Evolutionary conservation across 2,888 invertebrate genomes (phyloP), one percentile per base, ranked within the genome.

Genomic region (Caenorhabditis zanzibari): DNA sequence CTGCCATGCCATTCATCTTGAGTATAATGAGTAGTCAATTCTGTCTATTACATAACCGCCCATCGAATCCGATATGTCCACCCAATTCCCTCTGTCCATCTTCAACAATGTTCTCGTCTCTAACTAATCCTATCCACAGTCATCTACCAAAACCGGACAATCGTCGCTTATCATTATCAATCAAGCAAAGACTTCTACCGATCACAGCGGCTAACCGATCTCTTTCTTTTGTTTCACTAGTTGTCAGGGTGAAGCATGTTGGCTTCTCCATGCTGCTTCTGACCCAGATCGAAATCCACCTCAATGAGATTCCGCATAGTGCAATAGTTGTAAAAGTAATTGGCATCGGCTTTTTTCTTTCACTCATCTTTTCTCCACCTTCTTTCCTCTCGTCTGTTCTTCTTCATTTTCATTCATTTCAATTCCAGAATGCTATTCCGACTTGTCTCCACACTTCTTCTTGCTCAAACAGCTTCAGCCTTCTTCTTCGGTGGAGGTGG

Each of bases 401-500:
- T 41, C 41, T 35, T 38, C 77, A 41, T 71, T 61, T 54, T 35
- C 28, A 26, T 68, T 59, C 63, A 58, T 56, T 59, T 59, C 35
- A 32, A 19, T 79, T 80, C 61, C 80, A 80, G 80, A 66, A 74
- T 81, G 81, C 61, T 73, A 73, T 64, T 69, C 81, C 79, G 79
- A 59, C 74, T 79, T 61, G 56, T 80, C 61, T 52, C 79, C 59
- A 54, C 73, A 19, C 72, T 80, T 32, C 71, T 82, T 16, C 63
- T 82, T 38, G 68, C 63, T 61, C 44, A 63, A 26, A 41, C 71
- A 41, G 52, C 81, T 6, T 73, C 84, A 26, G 80, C 84, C 0
- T 81, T 84, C 76, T 84, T 86, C 84, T 86, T 86, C 66, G 84
- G 84, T 28, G 84, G 84, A 47, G 83, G 81, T 32, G 81, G 83